These are phyloP conservation scores for Oscheius sp. DNA, from an alignment of 2,888 invertebrate species.

Conservation along the genomic window DNA sequence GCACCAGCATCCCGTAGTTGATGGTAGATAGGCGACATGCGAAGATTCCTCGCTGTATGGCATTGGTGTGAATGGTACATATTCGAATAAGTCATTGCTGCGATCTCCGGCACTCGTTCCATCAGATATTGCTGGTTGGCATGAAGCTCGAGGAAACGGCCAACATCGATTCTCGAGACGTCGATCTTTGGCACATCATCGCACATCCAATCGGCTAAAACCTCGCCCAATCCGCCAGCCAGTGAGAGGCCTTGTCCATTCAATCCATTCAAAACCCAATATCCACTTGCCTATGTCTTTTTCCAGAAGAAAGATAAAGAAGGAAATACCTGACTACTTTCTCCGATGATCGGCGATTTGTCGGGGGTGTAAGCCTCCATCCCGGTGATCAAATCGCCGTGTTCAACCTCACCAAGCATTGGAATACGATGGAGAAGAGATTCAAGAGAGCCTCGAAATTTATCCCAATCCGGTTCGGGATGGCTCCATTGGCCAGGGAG, in stretches of 20 bases:
- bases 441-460: constrained; percentile 87
- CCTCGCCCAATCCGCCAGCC: constrained; percentile 90
- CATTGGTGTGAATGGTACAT: constrained; percentile 86
- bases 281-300: constrained; percentile 80
- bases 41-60: constrained; percentile 78
- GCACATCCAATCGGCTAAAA: constrained; percentile 29
- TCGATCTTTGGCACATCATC: constrained; percentile 73
- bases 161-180: constrained; percentile 87
- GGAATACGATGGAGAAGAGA: constrained; percentile 86
- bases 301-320: background rate
- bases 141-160: constrained; percentile 88
- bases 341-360: constrained; percentile 92
- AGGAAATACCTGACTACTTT: constrained; percentile 83
- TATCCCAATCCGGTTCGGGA: constrained; percentile 84
- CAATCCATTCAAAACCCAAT: constrained; percentile 92
- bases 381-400: constrained; percentile 85
- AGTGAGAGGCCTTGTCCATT: constrained; percentile 94
- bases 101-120: constrained; percentile 89
- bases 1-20: constrained; percentile 89
- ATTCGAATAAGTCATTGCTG: constrained; percentile 72
- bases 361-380: constrained; percentile 96
- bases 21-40: constrained; percentile 94
- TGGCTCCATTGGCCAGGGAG: constrained; percentile 64
- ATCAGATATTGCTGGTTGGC: constrained; percentile 91
- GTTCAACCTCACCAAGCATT: constrained; percentile 78